phyloP scores from a whole-genome alignment of 2,888 invertebrate genomes.

The Tanypteryx hageni region DNA sequence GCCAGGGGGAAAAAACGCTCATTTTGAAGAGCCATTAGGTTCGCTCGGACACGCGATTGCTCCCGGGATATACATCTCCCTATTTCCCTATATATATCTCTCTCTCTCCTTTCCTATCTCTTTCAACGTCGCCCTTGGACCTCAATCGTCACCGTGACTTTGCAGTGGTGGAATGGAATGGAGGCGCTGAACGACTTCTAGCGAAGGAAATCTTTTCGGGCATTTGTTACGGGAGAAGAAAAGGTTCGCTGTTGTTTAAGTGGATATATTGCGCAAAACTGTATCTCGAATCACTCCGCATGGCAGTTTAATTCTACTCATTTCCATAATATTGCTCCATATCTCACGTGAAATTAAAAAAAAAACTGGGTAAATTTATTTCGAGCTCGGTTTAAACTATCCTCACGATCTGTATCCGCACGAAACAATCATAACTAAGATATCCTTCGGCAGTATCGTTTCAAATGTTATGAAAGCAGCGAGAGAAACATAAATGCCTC shows the following conservation, averaged over 20 bases:
- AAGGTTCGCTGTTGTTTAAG: neutral
- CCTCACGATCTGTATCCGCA: too few relatives aligned
- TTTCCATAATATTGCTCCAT: neutral
- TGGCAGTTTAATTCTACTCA: neutral
- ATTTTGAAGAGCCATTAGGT: neutral
- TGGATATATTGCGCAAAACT: neutral
- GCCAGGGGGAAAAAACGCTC: neutral
- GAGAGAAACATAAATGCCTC: too few relatives aligned
- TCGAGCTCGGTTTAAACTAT: neutral
- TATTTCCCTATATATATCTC: neutral
- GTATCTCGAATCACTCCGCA: neutral
- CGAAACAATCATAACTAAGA: too few relatives aligned
- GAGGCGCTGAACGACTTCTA: neutral
- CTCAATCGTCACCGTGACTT: neutral
- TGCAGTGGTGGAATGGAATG: neutral
- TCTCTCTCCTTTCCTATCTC: neutral
- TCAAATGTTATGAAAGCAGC: too few relatives aligned
- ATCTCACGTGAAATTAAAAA: neutral
- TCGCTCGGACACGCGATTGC: neutral
- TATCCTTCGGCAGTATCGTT: too few relatives aligned
- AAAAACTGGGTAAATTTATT: neutral
- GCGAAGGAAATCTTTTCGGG: neutral
- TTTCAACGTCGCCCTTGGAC: neutral
- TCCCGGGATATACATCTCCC: neutral
- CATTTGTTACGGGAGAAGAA: neutral